These are phyloP conservation scores for Paracyclopina nana DNA, from an alignment of 1,140 invertebrate species.

Conservation along the genomic window DNA sequence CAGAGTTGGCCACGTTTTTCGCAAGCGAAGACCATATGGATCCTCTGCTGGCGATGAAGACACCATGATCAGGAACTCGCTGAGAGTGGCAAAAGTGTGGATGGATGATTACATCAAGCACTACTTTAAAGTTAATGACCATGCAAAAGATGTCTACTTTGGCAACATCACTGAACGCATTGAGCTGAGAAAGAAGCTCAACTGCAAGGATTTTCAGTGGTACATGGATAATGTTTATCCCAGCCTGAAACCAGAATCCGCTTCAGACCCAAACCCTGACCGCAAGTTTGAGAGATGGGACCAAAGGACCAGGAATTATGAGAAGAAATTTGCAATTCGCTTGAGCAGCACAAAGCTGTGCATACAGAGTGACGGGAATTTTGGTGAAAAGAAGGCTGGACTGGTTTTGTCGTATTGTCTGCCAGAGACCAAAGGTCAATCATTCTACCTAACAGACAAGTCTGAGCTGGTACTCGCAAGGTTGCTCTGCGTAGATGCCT, in stretches of 20 bases:
- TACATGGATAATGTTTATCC: conserved; percentile 48
- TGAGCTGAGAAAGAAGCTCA: conserved; percentile 43
- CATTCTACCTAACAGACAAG: conserved; percentile 67
- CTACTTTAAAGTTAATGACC: conserved; percentile 42
- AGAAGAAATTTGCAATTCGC: conserved; percentile 34
- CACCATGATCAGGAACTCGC: conserved; percentile 76
- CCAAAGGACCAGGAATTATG: conserved; percentile 48
- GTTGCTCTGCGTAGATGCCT: conserved; percentile 60
- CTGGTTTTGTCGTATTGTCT: conserved; percentile 47
- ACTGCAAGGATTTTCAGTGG: conserved; percentile 58
- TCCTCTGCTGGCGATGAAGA: conserved; percentile 50
- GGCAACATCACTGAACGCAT: conserved; percentile 50
- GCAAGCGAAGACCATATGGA: conserved; percentile 67
- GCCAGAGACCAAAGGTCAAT: conserved; percentile 37
- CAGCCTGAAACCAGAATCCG: neutral
- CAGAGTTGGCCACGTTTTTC: conserved; percentile 86
- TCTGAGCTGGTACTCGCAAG: conserved; percentile 63
- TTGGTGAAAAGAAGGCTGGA: conserved; percentile 50
- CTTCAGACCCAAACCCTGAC: neutral
- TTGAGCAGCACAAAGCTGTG: conserved; percentile 48
- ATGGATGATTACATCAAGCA: conserved; percentile 77
- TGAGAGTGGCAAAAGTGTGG: conserved; percentile 76
- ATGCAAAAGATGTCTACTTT: conserved; percentile 31
- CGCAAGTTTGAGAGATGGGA: conserved; percentile 46
- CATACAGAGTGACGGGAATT: conserved; percentile 51